These are phyloP conservation scores for Drosophila funebris DNA, from an alignment of 1,140 invertebrate species.

Conservation along the genomic window DNA sequence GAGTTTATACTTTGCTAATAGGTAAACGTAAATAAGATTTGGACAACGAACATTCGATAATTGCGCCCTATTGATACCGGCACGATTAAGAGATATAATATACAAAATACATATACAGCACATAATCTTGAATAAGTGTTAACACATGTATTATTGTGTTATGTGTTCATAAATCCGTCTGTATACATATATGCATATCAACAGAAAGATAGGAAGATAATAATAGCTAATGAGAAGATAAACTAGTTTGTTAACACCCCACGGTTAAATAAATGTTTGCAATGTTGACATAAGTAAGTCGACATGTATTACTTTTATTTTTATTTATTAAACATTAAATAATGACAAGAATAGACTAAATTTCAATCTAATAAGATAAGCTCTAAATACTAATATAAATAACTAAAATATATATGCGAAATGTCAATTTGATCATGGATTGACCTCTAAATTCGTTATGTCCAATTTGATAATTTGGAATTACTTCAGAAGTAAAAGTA, in stretches of 20 bases:
- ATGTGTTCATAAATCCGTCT: conserved; percentile 1
- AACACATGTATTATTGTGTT: conserved; percentile 16
- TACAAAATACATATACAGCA: not conserved
- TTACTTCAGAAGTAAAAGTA: too few relatives aligned
- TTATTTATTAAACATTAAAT: too few relatives aligned
- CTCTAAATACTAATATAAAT: too few relatives aligned
- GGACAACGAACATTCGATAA: not conserved
- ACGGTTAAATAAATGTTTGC: not conserved
- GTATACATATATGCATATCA: not conserved
- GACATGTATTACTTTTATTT: too few relatives aligned
- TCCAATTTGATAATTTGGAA: too few relatives aligned
- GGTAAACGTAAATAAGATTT: not conserved
- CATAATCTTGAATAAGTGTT: conserved; percentile 17
- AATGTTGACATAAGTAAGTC: not conserved
- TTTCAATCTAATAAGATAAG: too few relatives aligned
- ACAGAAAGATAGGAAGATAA: conserved; percentile 13
- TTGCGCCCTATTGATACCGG: conserved; percentile 6
- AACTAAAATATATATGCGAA: too few relatives aligned
- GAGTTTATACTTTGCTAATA: not conserved
- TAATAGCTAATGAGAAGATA: conserved; percentile 24
- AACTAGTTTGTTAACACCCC: conserved; percentile 28
- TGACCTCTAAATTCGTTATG: too few relatives aligned
- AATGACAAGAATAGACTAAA: too few relatives aligned
- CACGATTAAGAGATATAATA: not conserved
- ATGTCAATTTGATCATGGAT: too few relatives aligned